Evolutionary conservation across 2,888 invertebrate species (phyloP).

Genomic region (Caenorhabditis sp.): DNA sequence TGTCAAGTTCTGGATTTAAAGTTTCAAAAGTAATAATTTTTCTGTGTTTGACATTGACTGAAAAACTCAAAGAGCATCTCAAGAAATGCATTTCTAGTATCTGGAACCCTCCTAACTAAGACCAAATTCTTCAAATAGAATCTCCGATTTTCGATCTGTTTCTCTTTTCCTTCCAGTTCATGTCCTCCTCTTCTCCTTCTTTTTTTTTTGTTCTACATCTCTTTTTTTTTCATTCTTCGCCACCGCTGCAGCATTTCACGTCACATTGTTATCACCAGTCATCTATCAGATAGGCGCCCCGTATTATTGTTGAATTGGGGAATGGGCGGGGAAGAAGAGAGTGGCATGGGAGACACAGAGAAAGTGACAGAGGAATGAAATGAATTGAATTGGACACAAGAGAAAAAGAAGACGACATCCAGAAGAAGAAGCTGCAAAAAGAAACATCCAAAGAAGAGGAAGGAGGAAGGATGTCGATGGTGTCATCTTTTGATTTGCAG

Average conservation of each 20-base stretch:
- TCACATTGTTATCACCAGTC: conserved; percentile 63
- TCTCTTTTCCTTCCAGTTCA: conserved; percentile 24
- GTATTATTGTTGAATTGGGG: conserved; percentile 61
- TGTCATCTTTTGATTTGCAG: conserved; percentile 3
- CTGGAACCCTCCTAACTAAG: too few relatives aligned
- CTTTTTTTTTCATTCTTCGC: conserved; percentile 8
- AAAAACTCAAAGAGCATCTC: too few relatives aligned
- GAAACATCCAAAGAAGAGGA: conserved; percentile 10
- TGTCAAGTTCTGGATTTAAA: too few relatives aligned
- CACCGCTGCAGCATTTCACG: conserved; percentile 50
- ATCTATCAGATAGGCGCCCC: conserved; percentile 64
- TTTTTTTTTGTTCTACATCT: conserved; percentile 3
- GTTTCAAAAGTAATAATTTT: too few relatives aligned
- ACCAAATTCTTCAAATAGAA: background rate
- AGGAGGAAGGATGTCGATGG: background rate
- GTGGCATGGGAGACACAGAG: conserved; percentile 41
- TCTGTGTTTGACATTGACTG: too few relatives aligned
- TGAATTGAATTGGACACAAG: conserved; percentile 55
- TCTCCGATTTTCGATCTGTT: conserved; percentile 35
- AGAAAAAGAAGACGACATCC: conserved; percentile 11
- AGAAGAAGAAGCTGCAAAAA: conserved; percentile 39
- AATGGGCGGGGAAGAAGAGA: conserved; percentile 18
- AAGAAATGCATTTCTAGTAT: too few relatives aligned
- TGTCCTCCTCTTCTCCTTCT: conserved; percentile 16
- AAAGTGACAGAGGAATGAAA: conserved; percentile 40